Evolutionary conservation across 2,888 invertebrate species (phyloP).

Genomic region (Perizoma flavofasciatum): DNA sequence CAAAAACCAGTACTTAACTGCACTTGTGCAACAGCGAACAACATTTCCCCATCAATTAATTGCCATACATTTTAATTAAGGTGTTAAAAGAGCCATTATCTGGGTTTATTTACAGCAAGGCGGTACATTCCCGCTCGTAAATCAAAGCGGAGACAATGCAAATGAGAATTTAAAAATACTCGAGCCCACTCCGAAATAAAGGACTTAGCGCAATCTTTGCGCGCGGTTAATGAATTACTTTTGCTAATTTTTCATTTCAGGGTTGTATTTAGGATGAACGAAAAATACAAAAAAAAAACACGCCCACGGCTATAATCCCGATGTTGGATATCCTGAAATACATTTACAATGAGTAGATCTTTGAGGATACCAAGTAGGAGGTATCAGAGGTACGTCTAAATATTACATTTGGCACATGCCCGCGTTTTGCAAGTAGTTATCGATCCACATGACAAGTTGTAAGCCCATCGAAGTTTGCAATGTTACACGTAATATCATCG

Average conservation of each 20-base stretch:
- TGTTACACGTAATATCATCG: too few species aligned
- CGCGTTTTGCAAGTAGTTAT: too few species aligned
- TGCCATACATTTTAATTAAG: slow-evolving; percentile 71
- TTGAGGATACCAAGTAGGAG: too few species aligned
- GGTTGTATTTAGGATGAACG: slow-evolving; percentile 47
- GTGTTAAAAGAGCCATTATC: slow-evolving; percentile 78
- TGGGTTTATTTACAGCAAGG: slow-evolving; percentile 62
- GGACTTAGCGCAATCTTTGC: slow-evolving; percentile 77
- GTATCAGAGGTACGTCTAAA: too few species aligned
- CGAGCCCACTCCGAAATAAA: slow-evolving; percentile 72
- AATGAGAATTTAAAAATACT: slow-evolving; percentile 83
- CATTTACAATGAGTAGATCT: too few species aligned
- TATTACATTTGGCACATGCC: too few species aligned
- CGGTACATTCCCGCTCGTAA: slow-evolving; percentile 58
- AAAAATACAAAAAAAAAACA: too few species aligned
- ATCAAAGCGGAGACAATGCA: slow-evolving; percentile 76
- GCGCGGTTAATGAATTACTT: slow-evolving; percentile 80
- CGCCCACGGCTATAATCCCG: too few species aligned
- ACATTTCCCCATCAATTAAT: slow-evolving; percentile 56
- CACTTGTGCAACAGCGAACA: background rate
- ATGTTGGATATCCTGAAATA: too few species aligned
- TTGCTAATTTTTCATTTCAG: slow-evolving; percentile 71
- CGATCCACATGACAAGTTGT: too few species aligned
- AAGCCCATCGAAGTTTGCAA: too few species aligned
- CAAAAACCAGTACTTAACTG: too few species aligned